phyloP scores from a whole-genome alignment of 2,113 vertebrate genomes.

The Callaeas wilsoni region DNA sequence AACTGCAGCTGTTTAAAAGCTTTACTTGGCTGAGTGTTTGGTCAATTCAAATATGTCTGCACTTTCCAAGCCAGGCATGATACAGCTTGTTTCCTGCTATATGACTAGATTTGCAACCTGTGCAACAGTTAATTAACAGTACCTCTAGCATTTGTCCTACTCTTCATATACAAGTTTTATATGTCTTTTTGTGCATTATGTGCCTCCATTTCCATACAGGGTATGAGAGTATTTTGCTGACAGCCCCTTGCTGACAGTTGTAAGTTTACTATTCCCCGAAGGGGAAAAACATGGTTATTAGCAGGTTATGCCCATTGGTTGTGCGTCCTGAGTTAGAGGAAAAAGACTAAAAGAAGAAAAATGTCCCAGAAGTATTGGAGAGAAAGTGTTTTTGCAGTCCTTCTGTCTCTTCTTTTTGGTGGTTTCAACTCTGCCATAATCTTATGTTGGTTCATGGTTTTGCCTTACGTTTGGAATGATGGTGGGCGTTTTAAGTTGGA shows the following conservation, averaged over 20 bases:
- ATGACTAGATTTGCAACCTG: background rate
- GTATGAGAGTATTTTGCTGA: background rate
- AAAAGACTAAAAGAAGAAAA: background rate
- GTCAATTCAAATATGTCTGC: background rate
- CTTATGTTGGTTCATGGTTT: background rate
- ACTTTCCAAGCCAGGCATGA: background rate
- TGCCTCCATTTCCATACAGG: background rate
- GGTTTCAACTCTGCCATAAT: background rate
- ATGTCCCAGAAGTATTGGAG: background rate
- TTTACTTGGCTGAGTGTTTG: background rate
- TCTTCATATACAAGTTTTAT: background rate
- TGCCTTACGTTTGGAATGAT: background rate
- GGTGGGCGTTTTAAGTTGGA: background rate
- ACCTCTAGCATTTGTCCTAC: background rate
- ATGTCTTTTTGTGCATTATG: background rate
- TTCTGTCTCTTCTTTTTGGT: background rate
- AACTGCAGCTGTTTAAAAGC: background rate
- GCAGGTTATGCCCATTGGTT: background rate
- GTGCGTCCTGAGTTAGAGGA: background rate
- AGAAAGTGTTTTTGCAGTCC: background rate
- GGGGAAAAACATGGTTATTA: background rate
- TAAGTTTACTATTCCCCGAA: background rate
- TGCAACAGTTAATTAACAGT: background rate
- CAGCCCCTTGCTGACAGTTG: background rate
- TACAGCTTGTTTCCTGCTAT: background rate